Evolutionary conservation across 2,888 invertebrate genomes (phyloP).

Genomic region (Leptinotarsa peninsularis): DNA sequence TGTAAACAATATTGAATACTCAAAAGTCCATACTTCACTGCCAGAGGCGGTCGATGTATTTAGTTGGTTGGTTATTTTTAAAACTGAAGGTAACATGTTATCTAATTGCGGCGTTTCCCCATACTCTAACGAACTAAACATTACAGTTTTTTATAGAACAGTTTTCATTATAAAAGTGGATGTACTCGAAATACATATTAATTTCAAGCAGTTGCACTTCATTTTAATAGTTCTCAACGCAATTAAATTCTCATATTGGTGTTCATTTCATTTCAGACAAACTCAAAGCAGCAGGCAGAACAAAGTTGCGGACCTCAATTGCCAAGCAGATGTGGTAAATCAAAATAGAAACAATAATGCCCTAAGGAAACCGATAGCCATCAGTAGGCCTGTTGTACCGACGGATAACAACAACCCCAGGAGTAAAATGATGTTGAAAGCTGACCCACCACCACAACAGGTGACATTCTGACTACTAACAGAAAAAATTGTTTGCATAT

Average conservation of each 20-base stretch:
- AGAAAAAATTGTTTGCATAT: too few species aligned
- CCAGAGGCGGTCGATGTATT: slow-evolving; percentile 4
- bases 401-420: slow-evolving; percentile 48
- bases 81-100: slow-evolving; percentile 18
- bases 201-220: not conserved
- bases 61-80: slow-evolving; percentile 8
- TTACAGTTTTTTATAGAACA: slow-evolving; percentile 7
- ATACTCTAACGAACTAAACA: not conserved
- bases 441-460: slow-evolving; percentile 46
- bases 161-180: not conserved
- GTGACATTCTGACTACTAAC: slow-evolving; percentile 35
- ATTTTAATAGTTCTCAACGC: not conserved
- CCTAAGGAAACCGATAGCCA: slow-evolving; percentile 41
- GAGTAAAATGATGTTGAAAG: slow-evolving; percentile 46
- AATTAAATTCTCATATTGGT: not conserved
- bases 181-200: not conserved
- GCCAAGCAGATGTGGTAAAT: slow-evolving; percentile 51
- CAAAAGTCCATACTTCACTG: slow-evolving; percentile 5
- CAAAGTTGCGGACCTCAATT: slow-evolving; percentile 74
- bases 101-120: slow-evolving; percentile 1
- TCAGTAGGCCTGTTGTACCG: slow-evolving; percentile 41
- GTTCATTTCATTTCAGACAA: slow-evolving; percentile 39
- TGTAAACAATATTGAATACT: slow-evolving; percentile 8
- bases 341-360: slow-evolving; percentile 49
- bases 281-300: slow-evolving; percentile 68